Percentiles rank a stretch among this genome's conserved stretches.
These are phyloP conservation scores for Ascidia mentula DNA, from an alignment of 23 tunicate species.

Conservation along the genomic window DNA sequence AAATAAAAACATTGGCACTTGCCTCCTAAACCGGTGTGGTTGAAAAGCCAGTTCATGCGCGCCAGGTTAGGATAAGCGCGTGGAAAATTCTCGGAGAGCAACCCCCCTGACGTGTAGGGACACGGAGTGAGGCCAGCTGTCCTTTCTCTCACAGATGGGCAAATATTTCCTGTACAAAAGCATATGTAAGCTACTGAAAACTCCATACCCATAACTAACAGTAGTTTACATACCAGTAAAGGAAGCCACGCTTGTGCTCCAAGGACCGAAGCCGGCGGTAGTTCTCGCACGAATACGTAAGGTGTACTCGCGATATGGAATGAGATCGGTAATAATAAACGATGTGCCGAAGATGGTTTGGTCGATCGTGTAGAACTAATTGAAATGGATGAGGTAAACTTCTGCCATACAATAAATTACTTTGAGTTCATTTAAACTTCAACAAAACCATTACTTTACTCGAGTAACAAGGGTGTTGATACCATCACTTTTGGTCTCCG, in stretches of 20 bases:
- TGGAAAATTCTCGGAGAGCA: background rate
- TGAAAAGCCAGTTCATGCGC: background rate
- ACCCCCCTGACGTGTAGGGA: background rate
- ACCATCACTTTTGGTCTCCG: too few species aligned
- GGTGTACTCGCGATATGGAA: constrained; percentile 21
- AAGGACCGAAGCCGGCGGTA: constrained; percentile 44
- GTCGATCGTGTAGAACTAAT: background rate
- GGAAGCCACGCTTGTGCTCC: constrained; percentile 17
- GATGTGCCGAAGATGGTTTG: background rate
- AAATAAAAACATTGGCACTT: too few species aligned
- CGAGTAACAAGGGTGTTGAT: too few species aligned
- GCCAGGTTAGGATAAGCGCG: background rate
- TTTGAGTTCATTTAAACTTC: too few species aligned
- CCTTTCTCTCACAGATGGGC: background rate
- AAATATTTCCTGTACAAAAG: background rate
- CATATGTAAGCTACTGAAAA: too few species aligned
- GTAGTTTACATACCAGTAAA: constrained; percentile 43
- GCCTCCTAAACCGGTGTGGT: background rate
- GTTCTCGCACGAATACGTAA: constrained; percentile 46
- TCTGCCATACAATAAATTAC: background rate
- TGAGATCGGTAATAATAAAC: constrained; percentile 20
- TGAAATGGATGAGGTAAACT: background rate
- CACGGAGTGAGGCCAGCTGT: background rate
- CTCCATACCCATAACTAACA: too few species aligned
- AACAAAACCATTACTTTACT: too few species aligned